These are phyloP conservation scores for Labeo rohita DNA, from an alignment of 2,113 vertebrate genomes.

Conservation along the genomic window DNA sequence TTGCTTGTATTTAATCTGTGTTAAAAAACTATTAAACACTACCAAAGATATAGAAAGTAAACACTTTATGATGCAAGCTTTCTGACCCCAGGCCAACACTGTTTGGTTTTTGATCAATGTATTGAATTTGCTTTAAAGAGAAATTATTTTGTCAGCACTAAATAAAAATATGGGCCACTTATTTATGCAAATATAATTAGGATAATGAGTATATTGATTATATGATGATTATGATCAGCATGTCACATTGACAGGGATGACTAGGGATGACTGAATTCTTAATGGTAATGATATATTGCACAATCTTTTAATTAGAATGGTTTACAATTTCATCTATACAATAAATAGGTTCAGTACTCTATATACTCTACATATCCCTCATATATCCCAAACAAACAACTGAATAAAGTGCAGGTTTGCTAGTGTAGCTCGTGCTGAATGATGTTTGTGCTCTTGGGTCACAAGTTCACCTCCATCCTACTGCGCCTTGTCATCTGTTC, in stretches of 20 bases:
- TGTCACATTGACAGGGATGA: too few species aligned
- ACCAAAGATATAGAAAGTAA: neutral
- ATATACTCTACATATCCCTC: too few species aligned
- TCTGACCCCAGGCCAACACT: neutral
- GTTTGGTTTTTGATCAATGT: neutral
- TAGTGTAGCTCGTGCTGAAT: neutral
- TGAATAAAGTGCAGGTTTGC: neutral
- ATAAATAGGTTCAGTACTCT: too few species aligned
- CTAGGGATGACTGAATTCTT: neutral
- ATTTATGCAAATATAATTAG: neutral
- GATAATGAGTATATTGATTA: neutral
- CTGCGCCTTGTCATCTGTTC: constrained; percentile 40
- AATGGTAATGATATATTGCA: neutral
- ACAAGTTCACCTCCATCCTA: constrained; percentile 26
- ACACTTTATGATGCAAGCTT: neutral
- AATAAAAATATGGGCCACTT: neutral
- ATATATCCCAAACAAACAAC: too few species aligned
- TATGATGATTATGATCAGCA: neutral
- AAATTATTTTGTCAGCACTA: neutral
- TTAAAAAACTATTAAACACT: neutral
- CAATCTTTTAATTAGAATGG: too few species aligned
- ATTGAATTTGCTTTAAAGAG: neutral
- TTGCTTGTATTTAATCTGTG: neutral
- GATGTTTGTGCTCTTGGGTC: neutral
- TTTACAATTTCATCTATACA: too few species aligned